Conservation (phyloP, 2,113 vertebrate genomes). For the Datnioides undecimradiatus region DNA sequence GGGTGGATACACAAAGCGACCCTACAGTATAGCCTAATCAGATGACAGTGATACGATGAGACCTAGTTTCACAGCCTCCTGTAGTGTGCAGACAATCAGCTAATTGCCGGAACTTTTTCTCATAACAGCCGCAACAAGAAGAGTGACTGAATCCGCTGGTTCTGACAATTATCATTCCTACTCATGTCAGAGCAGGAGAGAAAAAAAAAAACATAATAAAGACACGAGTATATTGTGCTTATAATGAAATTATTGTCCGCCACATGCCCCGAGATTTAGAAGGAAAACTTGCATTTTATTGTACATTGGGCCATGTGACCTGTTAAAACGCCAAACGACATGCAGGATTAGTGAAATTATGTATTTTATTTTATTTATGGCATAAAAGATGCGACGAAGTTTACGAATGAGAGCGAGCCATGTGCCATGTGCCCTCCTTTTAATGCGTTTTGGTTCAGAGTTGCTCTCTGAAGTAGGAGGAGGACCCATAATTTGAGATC, state of each 20-base stretch:
- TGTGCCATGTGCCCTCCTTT: slow-evolving; percentile 76
- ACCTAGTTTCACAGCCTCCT: slow-evolving; percentile 43
- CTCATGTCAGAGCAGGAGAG: neutral
- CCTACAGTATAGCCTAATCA: slow-evolving; percentile 62
- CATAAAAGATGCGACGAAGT: neutral
- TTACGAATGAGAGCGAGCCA: slow-evolving; percentile 45
- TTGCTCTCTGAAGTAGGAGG: slow-evolving; percentile 70
- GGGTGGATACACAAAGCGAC: slow-evolving; percentile 60
- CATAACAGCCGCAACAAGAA: neutral
- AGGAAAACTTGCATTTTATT: neutral
- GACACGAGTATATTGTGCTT: neutral
- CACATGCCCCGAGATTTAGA: neutral
- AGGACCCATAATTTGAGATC: slow-evolving; percentile 72
- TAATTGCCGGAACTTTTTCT: slow-evolving; percentile 47
- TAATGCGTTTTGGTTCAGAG: slow-evolving; percentile 65
- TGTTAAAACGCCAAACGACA: no score
- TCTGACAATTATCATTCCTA: neutral
- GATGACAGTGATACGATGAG: slow-evolving; percentile 65
- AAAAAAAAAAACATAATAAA: neutral
- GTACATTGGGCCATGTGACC: neutral
- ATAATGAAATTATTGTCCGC: neutral
- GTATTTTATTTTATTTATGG: neutral
- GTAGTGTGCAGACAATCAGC: slow-evolving; percentile 52
- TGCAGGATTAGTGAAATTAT: neutral
- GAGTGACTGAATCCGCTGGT: neutral